Conservation (phyloP, 2,113 vertebrate species). For the Mesembrinibis cayennensis region DNA sequence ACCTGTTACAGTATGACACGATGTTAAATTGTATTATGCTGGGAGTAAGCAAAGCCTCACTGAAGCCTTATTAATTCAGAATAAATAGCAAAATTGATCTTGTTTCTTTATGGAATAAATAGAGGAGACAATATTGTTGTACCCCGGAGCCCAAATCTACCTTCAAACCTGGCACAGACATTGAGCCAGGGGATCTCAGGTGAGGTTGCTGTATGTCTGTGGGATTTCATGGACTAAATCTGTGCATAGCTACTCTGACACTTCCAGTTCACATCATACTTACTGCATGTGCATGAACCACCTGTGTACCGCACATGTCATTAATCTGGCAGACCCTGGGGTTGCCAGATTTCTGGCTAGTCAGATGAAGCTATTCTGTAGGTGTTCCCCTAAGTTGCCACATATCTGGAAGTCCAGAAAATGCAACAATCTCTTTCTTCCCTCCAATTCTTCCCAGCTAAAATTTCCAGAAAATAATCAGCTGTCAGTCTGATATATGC, state of each 20-base stretch:
- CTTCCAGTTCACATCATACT: not conserved
- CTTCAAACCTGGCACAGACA: not conserved
- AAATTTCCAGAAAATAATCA: not conserved
- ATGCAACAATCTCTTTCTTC: not conserved
- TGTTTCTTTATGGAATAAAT: not conserved
- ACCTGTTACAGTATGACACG: not conserved
- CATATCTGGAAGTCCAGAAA: not conserved
- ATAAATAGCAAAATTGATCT: not conserved
- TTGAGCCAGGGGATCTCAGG: not conserved
- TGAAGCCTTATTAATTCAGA: not conserved
- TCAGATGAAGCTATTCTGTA: not conserved
- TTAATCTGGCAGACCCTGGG: not conserved
- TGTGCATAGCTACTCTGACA: not conserved
- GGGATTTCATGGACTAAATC: not conserved
- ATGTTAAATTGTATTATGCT: not conserved
- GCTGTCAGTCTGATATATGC: not conserved
- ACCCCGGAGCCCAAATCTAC: not conserved
- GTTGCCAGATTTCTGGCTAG: not conserved
- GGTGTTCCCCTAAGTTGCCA: not conserved
- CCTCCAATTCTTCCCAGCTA: not conserved
- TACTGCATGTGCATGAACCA: not conserved
- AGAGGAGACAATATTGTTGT: not conserved
- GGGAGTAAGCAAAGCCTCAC: not conserved
- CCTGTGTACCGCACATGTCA: not conserved
- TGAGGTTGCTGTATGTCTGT: not conserved